A percentile compares a stretch with the other conserved stretches of the same genome.
Conservation (phyloP, 2,888 invertebrate genomes). For the Venusia cambrica region DNA sequence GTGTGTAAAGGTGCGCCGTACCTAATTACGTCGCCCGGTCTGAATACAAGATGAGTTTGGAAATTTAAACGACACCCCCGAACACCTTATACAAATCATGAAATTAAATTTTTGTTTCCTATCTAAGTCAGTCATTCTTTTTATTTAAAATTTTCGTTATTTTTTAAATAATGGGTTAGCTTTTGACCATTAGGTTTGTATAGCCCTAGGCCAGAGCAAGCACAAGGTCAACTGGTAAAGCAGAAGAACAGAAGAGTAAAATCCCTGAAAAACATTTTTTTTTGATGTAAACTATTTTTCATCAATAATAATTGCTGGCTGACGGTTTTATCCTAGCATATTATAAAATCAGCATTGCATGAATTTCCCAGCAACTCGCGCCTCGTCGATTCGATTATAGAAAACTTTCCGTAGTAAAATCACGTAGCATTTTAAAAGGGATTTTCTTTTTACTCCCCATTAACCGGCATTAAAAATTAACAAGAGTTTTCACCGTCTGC, state of each 20-base stretch:
- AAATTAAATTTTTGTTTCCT: too few relatives aligned
- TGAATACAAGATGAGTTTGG: conserved; percentile 71
- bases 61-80: conserved; percentile 59
- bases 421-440: conserved; percentile 43
- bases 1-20: conserved; percentile 76
- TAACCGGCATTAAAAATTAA: conserved; percentile 71
- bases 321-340: conserved; percentile 36
- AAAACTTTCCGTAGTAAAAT: conserved; percentile 37
- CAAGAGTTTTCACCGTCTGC: conserved; percentile 69
- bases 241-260: too few relatives aligned
- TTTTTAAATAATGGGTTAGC: too few relatives aligned
- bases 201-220: too few relatives aligned
- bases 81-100: conserved; percentile 58
- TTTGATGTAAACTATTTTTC: too few relatives aligned
- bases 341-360: conserved; percentile 41
- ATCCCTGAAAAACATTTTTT: too few relatives aligned
- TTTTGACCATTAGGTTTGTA: too few relatives aligned
- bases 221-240: too few relatives aligned
- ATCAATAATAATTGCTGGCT: conserved; percentile 55
- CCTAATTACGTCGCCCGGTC: conserved; percentile 69
- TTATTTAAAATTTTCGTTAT: too few relatives aligned
- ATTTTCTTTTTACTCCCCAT: conserved; percentile 56
- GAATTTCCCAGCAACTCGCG: conserved; percentile 19
- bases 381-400: conserved; percentile 25
- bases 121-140: too few relatives aligned